Evolutionary conservation across 2,797 vertebrate genomes (phyloP).

Genomic region (Diplodus puntazzo): DNA sequence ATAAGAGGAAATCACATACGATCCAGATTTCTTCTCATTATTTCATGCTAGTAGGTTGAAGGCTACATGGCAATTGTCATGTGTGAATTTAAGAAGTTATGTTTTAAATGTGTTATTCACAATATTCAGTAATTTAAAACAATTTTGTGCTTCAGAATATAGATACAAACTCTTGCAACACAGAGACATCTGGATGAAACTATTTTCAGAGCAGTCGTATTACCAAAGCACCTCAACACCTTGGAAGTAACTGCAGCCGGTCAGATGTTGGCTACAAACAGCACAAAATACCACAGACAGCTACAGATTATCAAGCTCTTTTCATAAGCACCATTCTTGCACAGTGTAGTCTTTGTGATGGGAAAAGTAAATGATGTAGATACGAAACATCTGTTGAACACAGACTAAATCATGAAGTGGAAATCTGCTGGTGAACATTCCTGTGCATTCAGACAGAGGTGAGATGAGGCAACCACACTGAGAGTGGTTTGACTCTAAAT

Average conservation of each 20-base stretch:
- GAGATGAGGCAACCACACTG: conserved; percentile 2
- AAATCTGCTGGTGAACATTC: conserved; percentile 66
- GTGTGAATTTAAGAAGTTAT: not conserved
- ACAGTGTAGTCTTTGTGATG: conserved; percentile 47
- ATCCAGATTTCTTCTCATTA: not conserved
- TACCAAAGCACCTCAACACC: conserved; percentile 17
- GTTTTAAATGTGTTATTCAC: not conserved
- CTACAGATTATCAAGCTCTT: conserved; percentile 11
- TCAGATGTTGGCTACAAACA: conserved; percentile 24
- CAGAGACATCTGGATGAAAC: conserved; percentile 18
- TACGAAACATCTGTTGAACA: conserved; percentile 37
- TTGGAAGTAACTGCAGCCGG: not conserved
- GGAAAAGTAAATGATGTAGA: conserved; percentile 45
- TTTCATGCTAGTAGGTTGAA: conserved; percentile 31
- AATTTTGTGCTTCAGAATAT: conserved; percentile 36
- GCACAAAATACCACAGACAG: conserved; percentile 48
- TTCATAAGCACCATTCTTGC: conserved; percentile 42
- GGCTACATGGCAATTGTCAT: not conserved
- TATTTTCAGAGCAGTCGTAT: not conserved
- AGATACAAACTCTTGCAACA: conserved; percentile 11
- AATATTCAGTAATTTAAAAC: conserved; percentile 20
- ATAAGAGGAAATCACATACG: not conserved
- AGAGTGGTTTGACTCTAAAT: not conserved
- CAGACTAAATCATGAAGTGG: conserved; percentile 41
- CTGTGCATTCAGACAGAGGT: conserved; percentile 32